Base-by-base conservation (phyloP, 2,797 vertebrate genomes). In the Sebastes dallii region DNA sequence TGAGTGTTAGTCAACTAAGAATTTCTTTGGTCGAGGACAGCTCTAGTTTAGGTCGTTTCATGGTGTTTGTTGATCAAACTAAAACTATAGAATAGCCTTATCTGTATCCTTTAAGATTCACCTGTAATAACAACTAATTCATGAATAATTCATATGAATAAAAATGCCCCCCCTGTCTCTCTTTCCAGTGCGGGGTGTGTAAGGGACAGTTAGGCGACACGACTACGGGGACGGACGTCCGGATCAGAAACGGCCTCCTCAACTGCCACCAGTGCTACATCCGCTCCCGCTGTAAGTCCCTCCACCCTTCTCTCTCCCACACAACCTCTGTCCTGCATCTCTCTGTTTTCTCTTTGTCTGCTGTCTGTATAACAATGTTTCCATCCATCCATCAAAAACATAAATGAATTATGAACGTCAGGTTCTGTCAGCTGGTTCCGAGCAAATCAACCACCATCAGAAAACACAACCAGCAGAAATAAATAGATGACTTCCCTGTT, bases 241-340 rank as follows among this genome's bases (percentile, higher is more conserved):
- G 98, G 93, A 99, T 99, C 92, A 96, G 97, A 78, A 99, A 97
- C 8, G 98, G 98, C 85, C 96, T 99, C 81, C 97, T 99, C 6
- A 99, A 98, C 95, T 99, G 98, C 91, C 97, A 98, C 0, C 98
- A 98, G 89, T 99, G 98, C 94, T 99, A 99, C 82, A 94, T 97
- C 94, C 95, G 96, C 92, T 99, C 98, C 84, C 97, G 98, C 94
- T 98, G 98, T 99, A 88, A 98, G 98, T 97, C 73, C 27, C 9
- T 12, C 34, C 32, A 1, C 55, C 30, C 8, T 29, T 25, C 12
- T 8, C 12, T 32, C 66, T 34, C 65, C 65, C 18, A 34, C 34
- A 11, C 65, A 30, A n/a, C 10, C 29, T 42, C 8, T 29, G 22
- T 39, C 36, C 36, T 11, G 14, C 14, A 16, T 27, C 24, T 13